Conservation (phyloP, 2,888 invertebrate species). For the Mallateleia sp. region DNA sequence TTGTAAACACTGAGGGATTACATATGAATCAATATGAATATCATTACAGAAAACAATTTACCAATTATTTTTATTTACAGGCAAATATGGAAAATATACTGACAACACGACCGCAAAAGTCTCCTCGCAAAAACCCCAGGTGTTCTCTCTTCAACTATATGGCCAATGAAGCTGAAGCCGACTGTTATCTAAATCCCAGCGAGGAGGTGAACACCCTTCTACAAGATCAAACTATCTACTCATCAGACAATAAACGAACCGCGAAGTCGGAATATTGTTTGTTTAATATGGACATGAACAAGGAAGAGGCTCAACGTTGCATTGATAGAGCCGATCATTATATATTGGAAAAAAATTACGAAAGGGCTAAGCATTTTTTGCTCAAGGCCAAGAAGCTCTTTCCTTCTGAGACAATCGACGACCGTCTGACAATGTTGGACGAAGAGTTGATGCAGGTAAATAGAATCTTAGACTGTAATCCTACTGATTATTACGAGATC, state of each 20-base stretch:
- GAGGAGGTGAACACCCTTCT: constrained; percentile 93
- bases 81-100: no score
- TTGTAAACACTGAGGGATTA: no score
- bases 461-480: neutral
- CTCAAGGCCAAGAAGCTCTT: constrained; percentile 97
- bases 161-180: no score
- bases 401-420: neutral
- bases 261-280: neutral
- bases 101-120: no score
- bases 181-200: no score
- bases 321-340: constrained; percentile 94
- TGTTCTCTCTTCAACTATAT: no score
- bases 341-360: constrained; percentile 93
- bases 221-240: no score
- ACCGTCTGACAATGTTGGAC: neutral
- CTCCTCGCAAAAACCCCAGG: no score
- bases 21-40: no score
- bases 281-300: constrained; percentile 84
- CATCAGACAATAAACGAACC: neutral
- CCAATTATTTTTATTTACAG: no score
- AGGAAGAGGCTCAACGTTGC: constrained; percentile 74
- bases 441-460: neutral
- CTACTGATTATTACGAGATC: neutral
- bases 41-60: no score
- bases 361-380: constrained; percentile 96